Percentiles rank a stretch among this genome's conserved stretches.
Evolutionary conservation across 2,113 vertebrate species (phyloP).

Genomic region (Esox niger): DNA sequence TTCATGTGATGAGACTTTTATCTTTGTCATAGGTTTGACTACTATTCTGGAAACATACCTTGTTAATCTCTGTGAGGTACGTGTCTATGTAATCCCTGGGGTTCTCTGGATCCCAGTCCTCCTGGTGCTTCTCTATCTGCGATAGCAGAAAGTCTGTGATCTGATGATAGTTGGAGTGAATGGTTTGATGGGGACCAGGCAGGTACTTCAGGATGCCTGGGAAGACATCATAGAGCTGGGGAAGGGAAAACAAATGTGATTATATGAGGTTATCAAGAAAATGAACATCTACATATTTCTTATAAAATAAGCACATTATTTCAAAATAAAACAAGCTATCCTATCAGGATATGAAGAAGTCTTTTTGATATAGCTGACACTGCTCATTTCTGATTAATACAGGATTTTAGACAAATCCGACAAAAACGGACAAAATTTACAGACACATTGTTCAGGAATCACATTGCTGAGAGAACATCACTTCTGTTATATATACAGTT

Average conservation of each 20-base stretch:
- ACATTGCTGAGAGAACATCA: too few relatives aligned
- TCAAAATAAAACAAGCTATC: too few relatives aligned
- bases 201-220: conserved; percentile 72
- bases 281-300: too few relatives aligned
- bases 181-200: conserved; percentile 78
- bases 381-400: too few relatives aligned
- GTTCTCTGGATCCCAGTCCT: conserved; percentile 71
- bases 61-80: conserved; percentile 80
- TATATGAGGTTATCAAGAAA: too few relatives aligned
- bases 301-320: too few relatives aligned
- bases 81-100: conserved; percentile 78
- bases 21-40: background rate
- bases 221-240: conserved; percentile 72
- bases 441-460: too few relatives aligned
- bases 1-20: background rate
- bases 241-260: background rate
- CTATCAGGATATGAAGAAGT: too few relatives aligned
- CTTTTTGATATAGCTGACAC: too few relatives aligned
- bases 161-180: conserved; percentile 54
- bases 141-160: conserved; percentile 61
- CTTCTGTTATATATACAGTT: too few relatives aligned
- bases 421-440: too few relatives aligned
- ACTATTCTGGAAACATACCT: conserved; percentile 59
- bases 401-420: too few relatives aligned
- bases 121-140: conserved; percentile 72